Base-by-base conservation (phyloP, 2,113 vertebrate genomes). In the Pycnonotus jocosus region DNA sequence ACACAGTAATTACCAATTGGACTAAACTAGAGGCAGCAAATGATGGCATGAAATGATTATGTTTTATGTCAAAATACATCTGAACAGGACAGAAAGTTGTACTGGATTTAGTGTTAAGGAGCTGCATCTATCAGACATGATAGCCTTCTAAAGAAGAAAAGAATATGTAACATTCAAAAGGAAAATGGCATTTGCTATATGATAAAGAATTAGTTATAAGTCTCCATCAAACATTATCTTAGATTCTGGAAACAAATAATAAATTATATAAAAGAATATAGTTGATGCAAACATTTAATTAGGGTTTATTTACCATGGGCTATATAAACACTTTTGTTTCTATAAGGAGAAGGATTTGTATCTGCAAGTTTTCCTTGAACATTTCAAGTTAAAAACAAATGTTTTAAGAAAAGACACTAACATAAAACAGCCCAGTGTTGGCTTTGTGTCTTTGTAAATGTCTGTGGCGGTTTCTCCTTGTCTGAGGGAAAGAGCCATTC, bases 381-480 rank as follows among this genome's bases (percentile, higher is more conserved):
- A 90, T 96, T 95, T 93, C 83, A 94, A 94, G 94, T 96, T 95
- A 96, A 97, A 97, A 97, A 96, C 95, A 96, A 97, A 97, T 92
- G 95, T 96, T 95, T 97, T 96, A 96, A 96, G 95, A 97, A 96
- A 96, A 97, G 95, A 93, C 93, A 81, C 74, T 92, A 97, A 97
- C 92, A 94, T 88, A 86, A 97, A 97, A 89, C 88, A 96, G 96
- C 87, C 78, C 92, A 86, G 91, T 73, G 83, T 93, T 92, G 95
- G 85, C 95, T 95, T 96, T 95, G 95, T 97, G 91, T 95, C 95
- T 97, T 96, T 96, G 96, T 95, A 94, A 96, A 97, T 95, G 96
- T 97, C 95, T 94, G 84, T 95, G 92, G 88, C 47, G 40, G 73
- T 82, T 81, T 93, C 86, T 88, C 60, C 83, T 92, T 92, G 80